phyloP scores from a whole-genome alignment of 2,888 invertebrate species.

The Cheilosia vernalis region DNA sequence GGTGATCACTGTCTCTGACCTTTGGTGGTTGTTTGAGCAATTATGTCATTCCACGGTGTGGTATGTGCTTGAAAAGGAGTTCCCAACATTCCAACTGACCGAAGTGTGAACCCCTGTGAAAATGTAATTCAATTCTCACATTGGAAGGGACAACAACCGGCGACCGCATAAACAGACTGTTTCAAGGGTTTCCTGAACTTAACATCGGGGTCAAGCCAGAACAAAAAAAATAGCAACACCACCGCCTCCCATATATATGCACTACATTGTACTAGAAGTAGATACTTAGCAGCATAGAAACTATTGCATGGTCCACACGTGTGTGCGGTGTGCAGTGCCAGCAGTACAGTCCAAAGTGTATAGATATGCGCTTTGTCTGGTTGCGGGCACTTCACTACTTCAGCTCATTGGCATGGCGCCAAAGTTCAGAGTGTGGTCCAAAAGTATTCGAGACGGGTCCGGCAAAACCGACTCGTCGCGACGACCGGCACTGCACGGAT shows the following conservation, averaged over 20 bases:
- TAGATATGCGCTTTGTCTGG: conserved; percentile 44
- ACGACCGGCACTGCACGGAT: conserved; percentile 62
- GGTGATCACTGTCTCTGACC: conserved; percentile 55
- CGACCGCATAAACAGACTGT: neutral
- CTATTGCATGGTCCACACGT: conserved; percentile 46
- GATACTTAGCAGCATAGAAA: conserved; percentile 41
- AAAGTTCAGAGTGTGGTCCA: conserved; percentile 59
- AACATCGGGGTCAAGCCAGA: conserved; percentile 21
- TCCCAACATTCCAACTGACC: conserved; percentile 9
- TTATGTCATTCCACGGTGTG: conserved; percentile 40
- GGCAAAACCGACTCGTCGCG: conserved; percentile 5
- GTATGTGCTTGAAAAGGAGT: conserved; percentile 9
- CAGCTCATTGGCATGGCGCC: conserved; percentile 69
- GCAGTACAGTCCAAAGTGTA: conserved; percentile 3
- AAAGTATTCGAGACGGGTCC: conserved; percentile 18
- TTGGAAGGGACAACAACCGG: conserved; percentile 29
- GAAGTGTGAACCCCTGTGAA: conserved; percentile 20
- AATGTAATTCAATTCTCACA: neutral
- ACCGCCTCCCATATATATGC: conserved; percentile 20
- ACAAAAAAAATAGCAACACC: conserved; percentile 8
- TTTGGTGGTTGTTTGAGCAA: conserved; percentile 54
- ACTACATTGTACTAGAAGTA: conserved; percentile 42
- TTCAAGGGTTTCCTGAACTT: conserved; percentile 58
- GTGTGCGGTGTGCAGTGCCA: conserved; percentile 5
- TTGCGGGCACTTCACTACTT: conserved; percentile 56